A percentile compares a stretch with the other conserved stretches of the same genome.
Conservation (phyloP, 2,797 vertebrate genomes). For the Apogon talboti region DNA sequence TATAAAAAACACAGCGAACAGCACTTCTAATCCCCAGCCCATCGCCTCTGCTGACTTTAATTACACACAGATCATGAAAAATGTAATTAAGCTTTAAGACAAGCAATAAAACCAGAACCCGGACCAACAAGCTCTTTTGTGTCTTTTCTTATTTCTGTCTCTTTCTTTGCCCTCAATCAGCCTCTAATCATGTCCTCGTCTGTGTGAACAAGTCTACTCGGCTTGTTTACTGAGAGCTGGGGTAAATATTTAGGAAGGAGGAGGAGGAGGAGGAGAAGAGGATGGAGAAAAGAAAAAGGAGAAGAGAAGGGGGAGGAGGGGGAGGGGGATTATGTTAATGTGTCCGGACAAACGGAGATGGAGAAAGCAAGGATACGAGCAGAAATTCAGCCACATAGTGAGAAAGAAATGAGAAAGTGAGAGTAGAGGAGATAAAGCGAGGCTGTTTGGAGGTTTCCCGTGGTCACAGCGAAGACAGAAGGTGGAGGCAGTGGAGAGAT, state of each 20-base stretch:
- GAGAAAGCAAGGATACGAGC: slow-evolving; percentile 23
- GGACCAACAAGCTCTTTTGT: slow-evolving; percentile 33
- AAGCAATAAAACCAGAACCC: slow-evolving; percentile 13
- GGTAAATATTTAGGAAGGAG: slow-evolving; percentile 75
- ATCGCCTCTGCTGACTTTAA: slow-evolving; percentile 10
- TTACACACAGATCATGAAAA: slow-evolving; percentile 21
- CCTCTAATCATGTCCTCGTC: slow-evolving; percentile 57
- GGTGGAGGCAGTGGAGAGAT: slow-evolving; percentile 38
- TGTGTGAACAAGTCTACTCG: slow-evolving; percentile 65
- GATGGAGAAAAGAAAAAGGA: too few relatives aligned
- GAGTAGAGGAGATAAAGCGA: slow-evolving; percentile 27
- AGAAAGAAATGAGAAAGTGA: slow-evolving; percentile 68
- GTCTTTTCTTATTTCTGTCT: slow-evolving; percentile 30
- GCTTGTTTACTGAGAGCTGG: slow-evolving; percentile 55
- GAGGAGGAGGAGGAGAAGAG: slow-evolving; percentile 49
- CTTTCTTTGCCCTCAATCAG: slow-evolving; percentile 52
- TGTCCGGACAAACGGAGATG: slow-evolving; percentile 46
- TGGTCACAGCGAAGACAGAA: slow-evolving; percentile 37
- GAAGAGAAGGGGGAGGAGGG: too few relatives aligned
- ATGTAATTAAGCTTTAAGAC: slow-evolving; percentile 23
- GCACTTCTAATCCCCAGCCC: slow-evolving; percentile 4
- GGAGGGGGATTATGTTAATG: slow-evolving; percentile 74
- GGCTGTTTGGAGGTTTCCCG: slow-evolving; percentile 41
- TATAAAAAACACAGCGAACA: too few relatives aligned
- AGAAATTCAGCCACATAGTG: slow-evolving; percentile 47